A percentile compares a stretch with the other conserved stretches of the same genome.
Conservation (phyloP, 1,140 invertebrate genomes). For the Pentalonia nigronervosa region DNA sequence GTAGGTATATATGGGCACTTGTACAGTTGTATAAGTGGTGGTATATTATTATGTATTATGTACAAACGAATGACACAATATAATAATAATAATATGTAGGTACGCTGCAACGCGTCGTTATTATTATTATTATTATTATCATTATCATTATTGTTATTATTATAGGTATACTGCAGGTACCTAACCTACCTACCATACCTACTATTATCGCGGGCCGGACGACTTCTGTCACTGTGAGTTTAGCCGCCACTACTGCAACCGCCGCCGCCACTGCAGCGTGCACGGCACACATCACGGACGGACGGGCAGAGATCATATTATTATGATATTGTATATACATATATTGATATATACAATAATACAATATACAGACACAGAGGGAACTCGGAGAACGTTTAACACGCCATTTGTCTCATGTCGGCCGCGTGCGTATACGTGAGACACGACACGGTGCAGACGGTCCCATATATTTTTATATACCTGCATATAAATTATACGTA, state of each 20-base stretch:
- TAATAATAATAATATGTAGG: no score
- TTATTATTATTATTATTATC: neutral
- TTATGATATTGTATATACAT: neutral
- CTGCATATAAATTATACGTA: neutral
- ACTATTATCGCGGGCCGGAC: neutral
- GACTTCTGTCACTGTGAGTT: slow-evolving; percentile 27
- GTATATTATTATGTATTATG: neutral
- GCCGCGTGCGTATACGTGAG: neutral
- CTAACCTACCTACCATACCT: neutral
- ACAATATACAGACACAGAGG: neutral
- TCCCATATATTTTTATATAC: neutral
- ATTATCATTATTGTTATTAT: no score
- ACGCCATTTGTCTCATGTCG: neutral
- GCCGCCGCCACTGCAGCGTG: neutral
- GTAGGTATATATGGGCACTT: neutral
- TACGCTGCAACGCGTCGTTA: neutral
- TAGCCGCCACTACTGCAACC: neutral
- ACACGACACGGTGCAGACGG: neutral
- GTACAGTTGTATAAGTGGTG: neutral
- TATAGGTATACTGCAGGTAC: no score
- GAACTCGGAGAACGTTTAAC: slow-evolving; percentile 13
- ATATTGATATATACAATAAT: neutral
- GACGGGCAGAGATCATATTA: neutral
- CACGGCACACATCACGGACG: neutral
- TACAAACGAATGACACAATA: slow-evolving; percentile 21